Percentiles rank a stretch among this genome's conserved stretches.
Evolutionary conservation across 2,888 invertebrate genomes (phyloP).

Genomic region (Diaperis boleti): DNA sequence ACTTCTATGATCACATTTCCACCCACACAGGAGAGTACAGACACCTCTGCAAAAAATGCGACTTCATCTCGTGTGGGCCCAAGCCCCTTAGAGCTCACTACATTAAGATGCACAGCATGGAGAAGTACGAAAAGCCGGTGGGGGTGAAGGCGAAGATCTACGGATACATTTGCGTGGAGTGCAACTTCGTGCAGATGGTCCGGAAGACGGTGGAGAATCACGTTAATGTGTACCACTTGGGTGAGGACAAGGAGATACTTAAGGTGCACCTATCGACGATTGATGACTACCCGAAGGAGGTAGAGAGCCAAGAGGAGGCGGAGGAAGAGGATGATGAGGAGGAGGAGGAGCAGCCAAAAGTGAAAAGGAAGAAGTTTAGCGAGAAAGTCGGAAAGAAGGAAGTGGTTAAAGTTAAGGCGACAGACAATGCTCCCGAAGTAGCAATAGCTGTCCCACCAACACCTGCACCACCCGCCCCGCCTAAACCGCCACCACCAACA

Average conservation of each 20-base stretch:
- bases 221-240: constrained; percentile 70
- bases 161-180: constrained; percentile 75
- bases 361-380: constrained; percentile 43
- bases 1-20: constrained; percentile 80
- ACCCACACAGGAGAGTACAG: constrained; percentile 85
- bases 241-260: constrained; percentile 65
- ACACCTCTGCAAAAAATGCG: constrained; percentile 75
- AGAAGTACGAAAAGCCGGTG: constrained; percentile 31
- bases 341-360: constrained; percentile 28
- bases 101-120: constrained; percentile 49
- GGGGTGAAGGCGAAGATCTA: constrained; percentile 45
- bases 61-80: constrained; percentile 53
- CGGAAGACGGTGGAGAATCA: constrained; percentile 74
- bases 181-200: constrained; percentile 80
- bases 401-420: too few species aligned
- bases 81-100: constrained; percentile 57
- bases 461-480: constrained; percentile 20
- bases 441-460: neutral
- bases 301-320: constrained; percentile 14
- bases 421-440: constrained; percentile 50
- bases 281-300: neutral
- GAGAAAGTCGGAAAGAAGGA: constrained; percentile 53
- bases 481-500: neutral
- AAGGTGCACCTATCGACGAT: constrained; percentile 60
- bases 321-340: constrained; percentile 15